These are phyloP conservation scores for Yponomeuta sedellus DNA, from an alignment of 2,888 invertebrate species.

Conservation along the genomic window DNA sequence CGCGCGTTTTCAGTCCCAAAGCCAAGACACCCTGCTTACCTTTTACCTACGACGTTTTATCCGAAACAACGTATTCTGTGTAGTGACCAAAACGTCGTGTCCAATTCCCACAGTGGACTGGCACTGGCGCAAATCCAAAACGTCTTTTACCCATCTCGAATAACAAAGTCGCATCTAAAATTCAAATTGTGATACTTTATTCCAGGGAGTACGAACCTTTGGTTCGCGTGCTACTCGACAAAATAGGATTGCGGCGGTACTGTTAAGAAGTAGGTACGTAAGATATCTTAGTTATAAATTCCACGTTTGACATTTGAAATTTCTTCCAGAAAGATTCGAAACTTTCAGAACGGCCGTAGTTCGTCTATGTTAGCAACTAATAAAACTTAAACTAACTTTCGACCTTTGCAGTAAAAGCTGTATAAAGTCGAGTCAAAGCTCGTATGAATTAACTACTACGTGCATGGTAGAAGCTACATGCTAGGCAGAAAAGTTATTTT, in stretches of 20 bases:
- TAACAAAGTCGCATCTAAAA: slow-evolving; percentile 16
- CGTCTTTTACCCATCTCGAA: slow-evolving; percentile 15
- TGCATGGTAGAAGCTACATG: too few species aligned
- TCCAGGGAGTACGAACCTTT: background rate
- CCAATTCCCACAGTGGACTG: slow-evolving; percentile 1
- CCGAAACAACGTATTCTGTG: background rate
- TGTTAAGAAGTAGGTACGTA: too few species aligned
- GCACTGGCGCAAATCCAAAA: slow-evolving; percentile 15
- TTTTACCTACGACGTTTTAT: background rate
- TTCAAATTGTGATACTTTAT: slow-evolving; percentile 14
- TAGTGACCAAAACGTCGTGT: slow-evolving; percentile 11
- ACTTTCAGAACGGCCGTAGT: too few species aligned
- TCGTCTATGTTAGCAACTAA: too few species aligned
- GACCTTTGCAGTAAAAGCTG: too few species aligned
- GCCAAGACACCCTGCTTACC: background rate
- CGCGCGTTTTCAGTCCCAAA: background rate
- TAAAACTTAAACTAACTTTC: too few species aligned
- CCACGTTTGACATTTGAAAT: too few species aligned
- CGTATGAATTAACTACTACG: too few species aligned
- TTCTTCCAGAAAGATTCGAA: too few species aligned
- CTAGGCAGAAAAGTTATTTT: too few species aligned
- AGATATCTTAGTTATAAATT: too few species aligned
- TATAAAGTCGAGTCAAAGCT: too few species aligned
- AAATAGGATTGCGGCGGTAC: background rate
- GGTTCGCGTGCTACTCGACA: background rate